Base-by-base conservation (phyloP, 2,888 invertebrate species). In the Drosophila lutescens region DNA sequence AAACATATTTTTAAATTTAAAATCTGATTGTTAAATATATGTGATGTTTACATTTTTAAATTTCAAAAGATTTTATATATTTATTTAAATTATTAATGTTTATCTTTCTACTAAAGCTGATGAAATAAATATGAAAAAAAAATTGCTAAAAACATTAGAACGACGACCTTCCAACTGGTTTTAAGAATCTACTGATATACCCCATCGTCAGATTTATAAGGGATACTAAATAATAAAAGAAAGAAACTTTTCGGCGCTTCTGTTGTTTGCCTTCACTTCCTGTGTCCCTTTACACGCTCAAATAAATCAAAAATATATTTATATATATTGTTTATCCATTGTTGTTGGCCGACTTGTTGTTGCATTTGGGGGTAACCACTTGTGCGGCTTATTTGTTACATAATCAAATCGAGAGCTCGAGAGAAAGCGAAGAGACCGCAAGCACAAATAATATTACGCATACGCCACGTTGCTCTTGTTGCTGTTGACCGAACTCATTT, bases 371-470 rank as follows among this genome's bases (percentile, higher is more conserved):
- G 66, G 40, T 34, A 56, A 46, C 84, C 84, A 86, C 73, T 87
- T 81, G 72, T 82, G 79, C 47, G 83, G 83, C 77, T 87, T 82
- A 72, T 83, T 88, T 77, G 75, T 86, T 88, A 77, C 79, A 77
- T 77, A 84, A 88, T 86, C 88, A 80, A 88, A 88, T 88, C 70
- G 76, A 85, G 57, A 77, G 67, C 63, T 17, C 9, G 44, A 9
- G 23, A 26, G 44, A 38, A 34, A 49, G 78, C 68, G 69, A 51
- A 54, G 69, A 75, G 51, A 83, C 72, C 73, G 36, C 67, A 54
- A 38, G 26, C 40, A 65, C 80, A 85, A 81, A 86, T 78, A 79
- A 85, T 72, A 84, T 86, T 86, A 83, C 83, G 86, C 84, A 84
- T 86, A 84, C 84, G 86, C 80, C 78, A 58, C 66, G 69, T 78